These are phyloP conservation scores for Macrotis lagotis DNA, from an alignment of 2,113 vertebrate species.

Conservation along the genomic window DNA sequence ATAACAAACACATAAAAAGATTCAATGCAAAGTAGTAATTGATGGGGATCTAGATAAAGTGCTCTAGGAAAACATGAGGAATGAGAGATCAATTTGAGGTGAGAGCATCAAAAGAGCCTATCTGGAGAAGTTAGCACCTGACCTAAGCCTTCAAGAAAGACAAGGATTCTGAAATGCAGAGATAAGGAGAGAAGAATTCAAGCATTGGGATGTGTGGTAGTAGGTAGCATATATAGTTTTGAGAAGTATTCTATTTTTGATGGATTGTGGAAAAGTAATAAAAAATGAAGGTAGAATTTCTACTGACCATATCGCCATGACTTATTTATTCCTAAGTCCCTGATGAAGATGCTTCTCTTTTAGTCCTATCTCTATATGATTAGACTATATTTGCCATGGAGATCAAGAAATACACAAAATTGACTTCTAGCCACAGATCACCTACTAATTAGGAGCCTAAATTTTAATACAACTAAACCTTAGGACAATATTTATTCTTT, in stretches of 20 bases:
- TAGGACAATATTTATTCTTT: not conserved
- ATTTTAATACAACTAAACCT: not conserved
- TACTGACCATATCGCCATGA: not conserved
- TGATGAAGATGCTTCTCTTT: not conserved
- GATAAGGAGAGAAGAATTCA: too few relatives aligned
- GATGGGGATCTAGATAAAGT: too few relatives aligned
- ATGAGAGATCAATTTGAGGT: too few relatives aligned
- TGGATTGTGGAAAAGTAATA: constrained; percentile 12
- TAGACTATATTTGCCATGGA: not conserved
- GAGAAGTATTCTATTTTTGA: not conserved
- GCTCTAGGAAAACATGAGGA: too few relatives aligned
- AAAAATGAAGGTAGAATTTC: not conserved
- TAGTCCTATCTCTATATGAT: not conserved
- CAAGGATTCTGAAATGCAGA: too few relatives aligned
- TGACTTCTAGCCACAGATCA: not conserved
- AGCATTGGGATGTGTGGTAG: too few relatives aligned
- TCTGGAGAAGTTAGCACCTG: too few relatives aligned
- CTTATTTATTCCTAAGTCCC: not conserved
- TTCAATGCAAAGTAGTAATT: too few relatives aligned
- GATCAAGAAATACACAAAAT: not conserved
- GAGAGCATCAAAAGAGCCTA: too few relatives aligned
- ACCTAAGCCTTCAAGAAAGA: too few relatives aligned
- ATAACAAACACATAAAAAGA: too few relatives aligned
- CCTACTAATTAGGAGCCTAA: not conserved
- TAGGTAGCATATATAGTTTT: too few relatives aligned